A percentile compares a stretch with the other conserved stretches of the same genome.
These are phyloP conservation scores for Chymomyza fuscimana DNA, from an alignment of 2,888 invertebrate genomes.

Conservation along the genomic window DNA sequence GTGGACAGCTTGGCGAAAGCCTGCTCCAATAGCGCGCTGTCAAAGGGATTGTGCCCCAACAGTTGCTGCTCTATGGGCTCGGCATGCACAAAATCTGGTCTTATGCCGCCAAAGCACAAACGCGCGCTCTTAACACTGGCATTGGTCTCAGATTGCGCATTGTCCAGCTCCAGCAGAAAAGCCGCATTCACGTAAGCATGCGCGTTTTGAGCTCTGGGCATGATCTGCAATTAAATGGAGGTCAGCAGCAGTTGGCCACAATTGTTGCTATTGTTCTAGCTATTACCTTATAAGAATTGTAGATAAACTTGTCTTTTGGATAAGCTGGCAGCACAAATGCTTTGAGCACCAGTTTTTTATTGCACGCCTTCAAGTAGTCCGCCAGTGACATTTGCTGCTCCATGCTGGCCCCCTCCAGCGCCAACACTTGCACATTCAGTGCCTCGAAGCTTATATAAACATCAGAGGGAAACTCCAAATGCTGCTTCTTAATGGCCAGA, in stretches of 20 bases:
- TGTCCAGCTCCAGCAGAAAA: constrained; percentile 83
- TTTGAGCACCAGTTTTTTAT: constrained; percentile 84
- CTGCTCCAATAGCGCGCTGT: constrained; percentile 75
- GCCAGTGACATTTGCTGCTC: constrained; percentile 80
- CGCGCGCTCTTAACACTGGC: constrained; percentile 76
- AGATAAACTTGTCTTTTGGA: constrained; percentile 79
- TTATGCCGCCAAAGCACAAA: constrained; percentile 86
- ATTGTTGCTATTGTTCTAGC: background rate
- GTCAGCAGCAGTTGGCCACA: background rate
- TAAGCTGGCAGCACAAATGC: constrained; percentile 83
- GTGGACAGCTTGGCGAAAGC: constrained; percentile 81
- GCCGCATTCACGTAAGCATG: constrained; percentile 89
- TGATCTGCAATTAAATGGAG: constrained; percentile 80
- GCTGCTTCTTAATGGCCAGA: constrained; percentile 84
- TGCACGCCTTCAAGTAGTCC: constrained; percentile 83
- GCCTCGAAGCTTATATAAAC: constrained; percentile 82
- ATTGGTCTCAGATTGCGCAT: constrained; percentile 72
- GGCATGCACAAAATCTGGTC: constrained; percentile 82
- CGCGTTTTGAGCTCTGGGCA: constrained; percentile 88
- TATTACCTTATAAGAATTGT: constrained; percentile 86
- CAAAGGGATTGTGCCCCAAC: constrained; percentile 80
- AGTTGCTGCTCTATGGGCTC: constrained; percentile 81
- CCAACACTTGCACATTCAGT: constrained; percentile 65
- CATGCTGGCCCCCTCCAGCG: constrained; percentile 77
- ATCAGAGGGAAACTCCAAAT: constrained; percentile 87